Evolutionary conservation across 2,113 vertebrate genomes (phyloP), one percentile per base, ranked within the genome.

Genomic region (Haplochromis vanheusdeni): DNA sequence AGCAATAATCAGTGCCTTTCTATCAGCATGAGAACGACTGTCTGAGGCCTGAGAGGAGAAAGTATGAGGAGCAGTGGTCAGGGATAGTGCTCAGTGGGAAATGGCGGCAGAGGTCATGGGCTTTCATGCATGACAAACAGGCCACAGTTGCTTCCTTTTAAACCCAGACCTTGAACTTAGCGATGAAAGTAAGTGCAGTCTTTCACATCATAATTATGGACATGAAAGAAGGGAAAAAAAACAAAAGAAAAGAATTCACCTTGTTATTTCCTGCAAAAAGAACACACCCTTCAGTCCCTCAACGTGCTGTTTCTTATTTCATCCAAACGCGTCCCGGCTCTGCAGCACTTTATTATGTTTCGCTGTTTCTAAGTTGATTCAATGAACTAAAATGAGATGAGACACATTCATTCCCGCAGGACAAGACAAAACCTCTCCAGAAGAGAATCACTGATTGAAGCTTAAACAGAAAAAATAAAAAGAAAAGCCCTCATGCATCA

Each of bases 371-470:
- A 9, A 70, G 49, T 81, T 89, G 87, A 94, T 91, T 91, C 83
- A 77, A 85, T 92, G 62, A 85, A 87, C 49, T 88, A 52, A 84
- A 91, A 91, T 93, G 89, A 91, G 81, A 92, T 80, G 86, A 93
- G 89, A 91, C 90, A 86, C 85, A 40, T 86, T 85, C 65, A 86
- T 88, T 90, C 86, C 88, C 65, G 2, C 21, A 62, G 85, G 85
- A 90, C 49, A 5, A 82, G 83, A 84, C 91, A 91, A 83, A 87
- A 60, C 55, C 86, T 88, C 85, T 73, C 56, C 68, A 10, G 81
- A 88, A 80, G 8, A 49, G 88, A 87, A 28, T 79, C 82, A 79
- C 81, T 84, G 75, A 70, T 70, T 65, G 77, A 60, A 14, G 60
- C 70, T 77, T 35, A 21, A 73, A 54, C 31, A 45, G 23, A 31